Conservation (phyloP, 2,797 vertebrate genomes). For the Orestias chungarensis region DNA sequence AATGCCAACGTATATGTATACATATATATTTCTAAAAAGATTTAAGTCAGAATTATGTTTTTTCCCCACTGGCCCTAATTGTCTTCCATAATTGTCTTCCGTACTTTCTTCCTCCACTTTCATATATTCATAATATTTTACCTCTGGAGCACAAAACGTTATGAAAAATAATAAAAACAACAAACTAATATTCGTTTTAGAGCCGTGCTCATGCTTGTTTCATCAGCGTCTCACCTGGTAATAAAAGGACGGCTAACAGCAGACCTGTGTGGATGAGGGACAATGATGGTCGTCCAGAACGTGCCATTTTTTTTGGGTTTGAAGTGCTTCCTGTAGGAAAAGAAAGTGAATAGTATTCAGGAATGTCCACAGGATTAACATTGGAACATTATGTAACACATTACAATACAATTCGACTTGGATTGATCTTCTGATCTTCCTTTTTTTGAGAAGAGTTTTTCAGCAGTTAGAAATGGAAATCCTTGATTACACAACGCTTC, state of each 20-base stretch:
- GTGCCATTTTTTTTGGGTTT: conserved; percentile 73
- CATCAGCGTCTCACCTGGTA: conserved; percentile 74
- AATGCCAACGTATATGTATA: not conserved
- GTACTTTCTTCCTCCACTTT: not conserved
- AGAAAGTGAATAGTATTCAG: conserved; percentile 31
- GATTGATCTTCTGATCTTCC: conserved; percentile 7
- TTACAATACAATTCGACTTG: conserved; percentile 7
- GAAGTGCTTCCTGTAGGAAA: conserved; percentile 52
- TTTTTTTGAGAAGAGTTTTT: conserved; percentile 18
- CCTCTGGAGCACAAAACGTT: not conserved
- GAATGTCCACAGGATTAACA: conserved; percentile 1
- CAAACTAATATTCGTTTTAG: not conserved
- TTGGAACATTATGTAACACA: not conserved
- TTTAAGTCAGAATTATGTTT: no score
- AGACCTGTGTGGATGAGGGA: conserved; percentile 70
- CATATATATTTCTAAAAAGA: no score
- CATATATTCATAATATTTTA: not conserved
- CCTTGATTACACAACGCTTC: conserved; percentile 35
- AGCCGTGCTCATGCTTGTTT: not conserved
- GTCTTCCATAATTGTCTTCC: no score
- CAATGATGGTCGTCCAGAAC: conserved; percentile 43
- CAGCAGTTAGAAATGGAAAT: conserved; percentile 39
- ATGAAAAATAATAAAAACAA: not conserved
- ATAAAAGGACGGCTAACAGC: conserved; percentile 72
- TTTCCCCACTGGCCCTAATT: no score